Evolutionary conservation across 35 echinoderm and acorn worm genomes (phyloP).

Genomic region (Strongylocentrotus purpuratus): DNA sequence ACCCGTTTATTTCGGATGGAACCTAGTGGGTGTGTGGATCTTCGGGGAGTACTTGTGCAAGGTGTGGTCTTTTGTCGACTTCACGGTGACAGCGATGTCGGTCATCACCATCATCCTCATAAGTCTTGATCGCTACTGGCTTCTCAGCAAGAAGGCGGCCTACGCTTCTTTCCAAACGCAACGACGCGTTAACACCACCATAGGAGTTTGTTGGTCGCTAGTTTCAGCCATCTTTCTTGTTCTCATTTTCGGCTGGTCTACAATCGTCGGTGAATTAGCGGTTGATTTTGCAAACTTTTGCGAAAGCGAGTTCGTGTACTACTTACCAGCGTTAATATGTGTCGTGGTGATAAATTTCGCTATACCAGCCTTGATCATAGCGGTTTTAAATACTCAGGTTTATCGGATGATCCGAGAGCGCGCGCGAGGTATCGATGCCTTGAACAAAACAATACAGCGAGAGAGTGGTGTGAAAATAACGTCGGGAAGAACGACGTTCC

Average conservation of each 20-base stretch:
- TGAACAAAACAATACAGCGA: conserved; percentile 19
- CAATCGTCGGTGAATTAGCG: neutral
- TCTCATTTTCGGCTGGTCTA: conserved; percentile 44
- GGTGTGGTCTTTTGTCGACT: conserved; percentile 76
- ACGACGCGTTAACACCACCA: conserved; percentile 37
- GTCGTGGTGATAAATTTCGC: conserved; percentile 56
- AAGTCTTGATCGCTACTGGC: conserved; percentile 85
- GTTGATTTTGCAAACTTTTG: conserved; percentile 54
- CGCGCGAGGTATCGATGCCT: conserved; percentile 41
- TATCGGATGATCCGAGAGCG: conserved; percentile 64
- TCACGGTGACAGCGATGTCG: conserved; percentile 52
- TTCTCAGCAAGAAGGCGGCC: conserved; percentile 66
- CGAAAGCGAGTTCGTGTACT: conserved; percentile 56
- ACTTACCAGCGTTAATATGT: conserved; percentile 21
- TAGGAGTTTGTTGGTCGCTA: neutral
- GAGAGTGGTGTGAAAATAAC: neutral
- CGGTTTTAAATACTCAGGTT: conserved; percentile 59
- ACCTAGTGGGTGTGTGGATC: conserved; percentile 55
- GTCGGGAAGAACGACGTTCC: neutral
- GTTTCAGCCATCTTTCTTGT: conserved; percentile 27
- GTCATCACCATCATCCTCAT: conserved; percentile 70
- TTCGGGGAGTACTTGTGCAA: conserved; percentile 69
- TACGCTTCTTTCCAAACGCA: conserved; percentile 68
- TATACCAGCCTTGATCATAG: conserved; percentile 59
- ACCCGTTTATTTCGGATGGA: conserved; percentile 63